Conservation (phyloP, 2,797 vertebrate genomes). For the Gymnopithys bicolor region DNA sequence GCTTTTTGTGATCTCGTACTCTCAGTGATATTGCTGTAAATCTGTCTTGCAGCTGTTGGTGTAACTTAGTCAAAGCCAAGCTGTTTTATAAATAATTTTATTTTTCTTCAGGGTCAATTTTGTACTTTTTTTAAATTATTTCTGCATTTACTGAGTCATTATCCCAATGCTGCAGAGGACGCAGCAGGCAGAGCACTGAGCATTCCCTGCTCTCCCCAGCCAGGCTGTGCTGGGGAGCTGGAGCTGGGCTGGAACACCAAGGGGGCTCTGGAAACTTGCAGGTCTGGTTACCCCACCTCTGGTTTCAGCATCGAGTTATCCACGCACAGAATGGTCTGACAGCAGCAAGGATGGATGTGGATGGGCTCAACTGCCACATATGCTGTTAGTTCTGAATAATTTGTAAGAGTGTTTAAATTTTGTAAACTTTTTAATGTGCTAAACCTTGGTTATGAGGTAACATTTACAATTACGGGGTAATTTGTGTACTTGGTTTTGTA, state of each 20-base stretch:
- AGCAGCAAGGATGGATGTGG: not conserved
- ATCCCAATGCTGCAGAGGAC: slow-evolving; percentile 24
- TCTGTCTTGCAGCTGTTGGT: slow-evolving; percentile 17
- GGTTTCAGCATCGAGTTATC: not conserved
- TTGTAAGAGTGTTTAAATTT: slow-evolving; percentile 60
- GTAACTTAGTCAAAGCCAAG: slow-evolving; percentile 10
- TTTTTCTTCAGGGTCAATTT: slow-evolving; percentile 53
- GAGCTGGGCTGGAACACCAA: not conserved
- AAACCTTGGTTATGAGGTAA: slow-evolving; percentile 62
- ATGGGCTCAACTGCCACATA: not conserved
- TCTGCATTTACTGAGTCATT: slow-evolving; percentile 34
- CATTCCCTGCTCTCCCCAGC: accelerated
- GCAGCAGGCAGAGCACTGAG: not conserved
- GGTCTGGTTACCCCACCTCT: not conserved
- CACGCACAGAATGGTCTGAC: not conserved
- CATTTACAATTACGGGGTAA: slow-evolving; percentile 65
- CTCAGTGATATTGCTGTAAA: slow-evolving; percentile 10
- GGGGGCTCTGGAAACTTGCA: not conserved
- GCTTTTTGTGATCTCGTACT: not conserved
- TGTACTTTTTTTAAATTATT: slow-evolving; percentile 3
- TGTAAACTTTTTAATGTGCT: slow-evolving; percentile 71
- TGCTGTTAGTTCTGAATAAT: slow-evolving; percentile 26
- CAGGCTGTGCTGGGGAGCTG: not conserved
- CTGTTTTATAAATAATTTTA: not conserved
- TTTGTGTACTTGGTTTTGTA: slow-evolving; percentile 57